phyloP scores from a whole-genome alignment of 2,888 invertebrate genomes.

The Chaitophorus viminalis region DNA sequence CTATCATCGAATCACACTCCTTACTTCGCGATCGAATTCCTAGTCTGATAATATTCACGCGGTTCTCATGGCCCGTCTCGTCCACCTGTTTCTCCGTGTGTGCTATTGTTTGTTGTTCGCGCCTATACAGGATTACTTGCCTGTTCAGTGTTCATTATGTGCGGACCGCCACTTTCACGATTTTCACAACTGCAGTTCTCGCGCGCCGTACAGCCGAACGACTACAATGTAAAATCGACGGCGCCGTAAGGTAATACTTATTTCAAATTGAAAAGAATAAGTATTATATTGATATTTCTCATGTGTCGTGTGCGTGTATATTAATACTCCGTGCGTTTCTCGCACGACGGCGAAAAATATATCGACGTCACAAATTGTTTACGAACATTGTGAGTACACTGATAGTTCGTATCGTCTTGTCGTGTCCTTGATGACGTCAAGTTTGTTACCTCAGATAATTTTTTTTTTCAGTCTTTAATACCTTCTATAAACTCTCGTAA shows the following conservation, averaged over 20 bases:
- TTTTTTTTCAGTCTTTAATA: neutral
- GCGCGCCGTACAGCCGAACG: neutral
- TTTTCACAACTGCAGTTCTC: slow-evolving; percentile 55
- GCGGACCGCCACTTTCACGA: slow-evolving; percentile 52
- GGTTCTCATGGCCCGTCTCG: neutral
- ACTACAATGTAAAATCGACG: slow-evolving; percentile 48
- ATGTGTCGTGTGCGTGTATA: no score
- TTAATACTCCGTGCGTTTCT: neutral
- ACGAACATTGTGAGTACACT: neutral
- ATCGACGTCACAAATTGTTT: neutral
- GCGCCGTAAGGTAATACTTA: slow-evolving; percentile 19
- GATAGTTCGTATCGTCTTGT: neutral
- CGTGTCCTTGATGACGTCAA: neutral
- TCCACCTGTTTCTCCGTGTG: neutral
- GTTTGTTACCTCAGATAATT: neutral
- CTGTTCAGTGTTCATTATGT: neutral
- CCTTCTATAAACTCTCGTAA: neutral
- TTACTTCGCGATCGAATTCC: no score
- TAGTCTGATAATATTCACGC: no score
- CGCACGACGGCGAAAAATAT: neutral
- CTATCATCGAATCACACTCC: no score
- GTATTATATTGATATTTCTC: no score
- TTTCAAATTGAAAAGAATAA: slow-evolving; percentile 31
- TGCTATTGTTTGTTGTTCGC: neutral
- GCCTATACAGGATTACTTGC: neutral